Evolutionary conservation across 2,113 vertebrate genomes (phyloP).

Genomic region (Sapajus apella): DNA sequence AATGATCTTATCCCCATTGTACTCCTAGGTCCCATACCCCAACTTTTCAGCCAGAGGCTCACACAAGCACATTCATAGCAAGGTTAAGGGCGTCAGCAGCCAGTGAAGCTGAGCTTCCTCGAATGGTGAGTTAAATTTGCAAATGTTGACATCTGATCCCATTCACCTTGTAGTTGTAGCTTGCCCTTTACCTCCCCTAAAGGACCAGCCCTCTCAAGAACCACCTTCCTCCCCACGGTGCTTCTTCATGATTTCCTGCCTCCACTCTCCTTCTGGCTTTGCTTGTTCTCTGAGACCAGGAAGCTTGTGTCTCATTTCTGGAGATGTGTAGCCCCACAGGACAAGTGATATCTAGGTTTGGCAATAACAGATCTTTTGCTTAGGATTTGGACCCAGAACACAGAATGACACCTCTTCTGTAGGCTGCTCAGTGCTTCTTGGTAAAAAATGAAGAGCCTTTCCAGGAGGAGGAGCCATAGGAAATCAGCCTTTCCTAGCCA

Average conservation of each 20-base stretch:
- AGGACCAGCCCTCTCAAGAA: neutral
- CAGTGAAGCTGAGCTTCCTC: neutral
- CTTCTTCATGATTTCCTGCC: neutral
- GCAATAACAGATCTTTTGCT: neutral
- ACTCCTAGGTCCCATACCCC: neutral
- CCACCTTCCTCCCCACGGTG: neutral
- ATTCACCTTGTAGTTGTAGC: neutral
- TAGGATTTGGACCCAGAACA: neutral
- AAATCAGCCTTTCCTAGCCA: neutral
- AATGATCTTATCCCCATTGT: neutral
- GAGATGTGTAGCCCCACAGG: neutral
- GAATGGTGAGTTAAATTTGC: neutral
- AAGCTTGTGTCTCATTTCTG: neutral
- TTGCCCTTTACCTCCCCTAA: neutral
- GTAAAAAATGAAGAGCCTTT: neutral
- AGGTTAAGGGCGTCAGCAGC: neutral
- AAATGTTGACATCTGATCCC: neutral
- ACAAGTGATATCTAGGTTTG: neutral
- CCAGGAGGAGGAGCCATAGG: neutral
- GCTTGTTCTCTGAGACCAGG: neutral
- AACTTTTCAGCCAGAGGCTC: neutral
- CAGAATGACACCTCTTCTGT: neutral
- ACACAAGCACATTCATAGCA: neutral
- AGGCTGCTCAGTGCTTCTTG: neutral
- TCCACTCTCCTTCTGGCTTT: neutral